Evolutionary conservation across 1,140 invertebrate species (phyloP), one percentile per base, ranked within the genome.

Genomic region (Cotesia typhae): DNA sequence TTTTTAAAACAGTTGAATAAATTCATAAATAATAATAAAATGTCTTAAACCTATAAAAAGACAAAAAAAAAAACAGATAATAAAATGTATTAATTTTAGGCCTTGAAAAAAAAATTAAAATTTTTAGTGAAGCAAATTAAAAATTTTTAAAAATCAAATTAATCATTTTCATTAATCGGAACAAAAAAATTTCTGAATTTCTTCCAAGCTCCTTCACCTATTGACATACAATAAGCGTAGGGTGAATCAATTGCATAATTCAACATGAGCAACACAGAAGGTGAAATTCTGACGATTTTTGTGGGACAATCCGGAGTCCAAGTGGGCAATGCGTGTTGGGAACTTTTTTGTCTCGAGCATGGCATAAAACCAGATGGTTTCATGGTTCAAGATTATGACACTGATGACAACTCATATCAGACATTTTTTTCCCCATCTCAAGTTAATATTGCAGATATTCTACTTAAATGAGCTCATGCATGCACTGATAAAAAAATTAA

Each of bases 231-330:
- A 55, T 4, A 60, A 4, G 20, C 4, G 1, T 61, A 7, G 12
- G 5, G 12, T 28, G 20, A 51, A 53, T 20, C 5, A 52, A 66
- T 4, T 38, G 7, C 7, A 52, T 17, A 17, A 36, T 20, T 28
- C 12, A 66, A 28, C 12, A 66, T 52, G 64, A 66, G 64, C 41
- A 37, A 41, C 35, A 47, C 12, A 41, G 28, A 65, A 69, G 74
- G 80, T 57, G 88, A 90, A 77, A 85, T 89, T 73, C 88, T 92
- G 61, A 90, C 88, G 64, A 85, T 92, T 67, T 91, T 92, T 76
- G 84, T 92, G 57, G 91, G 91, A 14, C 91, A 92, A 82, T 91
- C 91, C 36, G 92, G 92, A 41, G 89, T 90, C 10, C 92, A 93
- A 81, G 90, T 93, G 59, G 91, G 90, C 63, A 92, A 91, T 81